A percentile compares a stretch with the other conserved stretches of the same genome.
phyloP scores from a whole-genome alignment of 2,113 vertebrate genomes.

The Erythrocercus mccallii region DNA sequence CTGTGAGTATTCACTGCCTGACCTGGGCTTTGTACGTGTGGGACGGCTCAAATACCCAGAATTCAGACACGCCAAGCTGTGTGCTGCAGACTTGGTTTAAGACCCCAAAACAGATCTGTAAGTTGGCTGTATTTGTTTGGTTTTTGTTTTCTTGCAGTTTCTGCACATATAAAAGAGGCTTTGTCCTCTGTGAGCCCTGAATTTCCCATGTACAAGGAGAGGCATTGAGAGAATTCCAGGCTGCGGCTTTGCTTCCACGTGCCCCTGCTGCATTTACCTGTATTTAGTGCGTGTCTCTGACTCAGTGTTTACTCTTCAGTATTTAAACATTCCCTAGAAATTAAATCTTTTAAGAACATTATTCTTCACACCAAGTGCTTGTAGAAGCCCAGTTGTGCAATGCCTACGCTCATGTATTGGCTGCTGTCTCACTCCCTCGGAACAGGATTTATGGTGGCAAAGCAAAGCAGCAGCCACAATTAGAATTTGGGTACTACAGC shows the following conservation, averaged over 20 bases:
- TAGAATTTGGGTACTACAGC: not conserved
- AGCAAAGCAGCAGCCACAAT: slow-evolving; percentile 18
- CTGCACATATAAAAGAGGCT: slow-evolving; percentile 14
- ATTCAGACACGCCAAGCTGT: accelerated
- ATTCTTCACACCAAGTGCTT: slow-evolving; percentile 27
- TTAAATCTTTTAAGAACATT: slow-evolving; percentile 41
- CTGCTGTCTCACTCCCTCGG: slow-evolving; percentile 28
- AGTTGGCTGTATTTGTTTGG: slow-evolving; percentile 14
- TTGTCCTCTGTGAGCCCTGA: not conserved
- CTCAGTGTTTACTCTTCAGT: slow-evolving; percentile 19
- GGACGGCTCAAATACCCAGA: accelerated
- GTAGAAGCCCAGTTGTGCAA: slow-evolving; percentile 32
- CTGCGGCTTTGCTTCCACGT: slow-evolving; percentile 40
- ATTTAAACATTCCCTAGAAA: slow-evolving; percentile 47
- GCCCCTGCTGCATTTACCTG: slow-evolving; percentile 41
- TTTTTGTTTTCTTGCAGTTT: slow-evolving; percentile 1
- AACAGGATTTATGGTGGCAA: not conserved
- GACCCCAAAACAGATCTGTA: not conserved
- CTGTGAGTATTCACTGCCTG: accelerated
- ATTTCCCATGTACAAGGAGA: slow-evolving; percentile 10
- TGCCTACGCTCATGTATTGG: slow-evolving; percentile 28
- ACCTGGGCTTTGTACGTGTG: accelerated
- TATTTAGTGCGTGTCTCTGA: slow-evolving; percentile 35
- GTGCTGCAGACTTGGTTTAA: not conserved
- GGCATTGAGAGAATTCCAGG: slow-evolving; percentile 27